These are phyloP conservation scores for Adelges cooleyi DNA, from an alignment of 1,140 invertebrate species.

Conservation along the genomic window DNA sequence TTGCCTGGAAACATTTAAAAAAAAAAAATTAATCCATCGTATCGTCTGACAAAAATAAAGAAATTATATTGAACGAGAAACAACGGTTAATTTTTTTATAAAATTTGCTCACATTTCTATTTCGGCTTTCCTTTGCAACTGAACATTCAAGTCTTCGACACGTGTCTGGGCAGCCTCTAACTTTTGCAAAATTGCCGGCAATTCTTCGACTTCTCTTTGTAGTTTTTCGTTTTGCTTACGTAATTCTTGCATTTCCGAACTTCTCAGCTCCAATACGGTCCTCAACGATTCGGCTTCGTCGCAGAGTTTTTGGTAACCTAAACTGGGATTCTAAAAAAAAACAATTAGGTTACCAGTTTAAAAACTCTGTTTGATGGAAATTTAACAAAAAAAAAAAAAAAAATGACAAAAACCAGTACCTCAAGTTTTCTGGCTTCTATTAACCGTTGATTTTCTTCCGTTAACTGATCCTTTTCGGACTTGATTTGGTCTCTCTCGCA, in stretches of 20 bases:
- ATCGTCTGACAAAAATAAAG: too few relatives aligned
- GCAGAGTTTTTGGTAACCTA: constrained; percentile 39
- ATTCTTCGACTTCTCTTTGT: constrained; percentile 43
- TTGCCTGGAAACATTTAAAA: constrained; percentile 40
- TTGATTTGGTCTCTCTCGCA: not conserved
- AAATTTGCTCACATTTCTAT: constrained; percentile 43
- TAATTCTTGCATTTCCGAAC: constrained; percentile 55
- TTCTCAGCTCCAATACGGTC: constrained; percentile 61
- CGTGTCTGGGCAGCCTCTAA: constrained; percentile 48
- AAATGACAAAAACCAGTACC: not conserved
- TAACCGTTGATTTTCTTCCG: not conserved
- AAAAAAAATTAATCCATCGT: too few relatives aligned
- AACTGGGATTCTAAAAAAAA: constrained; percentile 38
- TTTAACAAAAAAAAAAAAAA: not conserved
- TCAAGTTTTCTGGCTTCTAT: constrained; percentile 7
- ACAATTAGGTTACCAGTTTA: constrained; percentile 26
- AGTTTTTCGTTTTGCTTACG: constrained; percentile 50
- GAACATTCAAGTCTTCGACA: constrained; percentile 55
- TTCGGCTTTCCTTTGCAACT: constrained; percentile 47
- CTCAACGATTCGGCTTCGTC: constrained; percentile 61
- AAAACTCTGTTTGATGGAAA: not conserved
- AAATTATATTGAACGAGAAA: too few relatives aligned
- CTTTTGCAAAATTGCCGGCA: constrained; percentile 44
- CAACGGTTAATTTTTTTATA: constrained; percentile 29
- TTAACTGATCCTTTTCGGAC: not conserved